Conservation (phyloP, 2,797 vertebrate genomes). For the Hybognathus amarus region DNA sequence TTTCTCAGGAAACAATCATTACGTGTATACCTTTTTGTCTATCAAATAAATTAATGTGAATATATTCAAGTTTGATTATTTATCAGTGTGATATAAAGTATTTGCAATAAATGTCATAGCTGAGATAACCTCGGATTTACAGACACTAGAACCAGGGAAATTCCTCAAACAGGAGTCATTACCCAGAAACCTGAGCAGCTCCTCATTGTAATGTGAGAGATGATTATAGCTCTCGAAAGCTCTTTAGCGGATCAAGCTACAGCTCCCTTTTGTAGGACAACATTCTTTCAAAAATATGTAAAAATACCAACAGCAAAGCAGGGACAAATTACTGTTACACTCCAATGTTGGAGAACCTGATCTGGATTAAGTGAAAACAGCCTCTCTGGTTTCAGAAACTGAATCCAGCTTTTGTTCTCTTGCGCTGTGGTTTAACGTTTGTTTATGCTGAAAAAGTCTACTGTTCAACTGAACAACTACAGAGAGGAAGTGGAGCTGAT, state of each 20-base stretch:
- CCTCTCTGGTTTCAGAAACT: conserved; percentile 78
- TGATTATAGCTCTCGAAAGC: conserved; percentile 64
- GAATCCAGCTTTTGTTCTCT: conserved; percentile 72
- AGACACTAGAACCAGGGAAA: conserved; percentile 71
- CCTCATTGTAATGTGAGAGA: conserved; percentile 66
- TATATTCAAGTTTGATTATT: not conserved
- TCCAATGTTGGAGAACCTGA: conserved; percentile 59
- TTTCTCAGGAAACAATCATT: not conserved
- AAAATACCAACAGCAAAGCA: conserved; percentile 69
- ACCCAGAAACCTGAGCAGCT: conserved; percentile 68
- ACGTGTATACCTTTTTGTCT: not conserved
- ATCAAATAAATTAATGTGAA: not conserved
- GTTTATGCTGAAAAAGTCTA: conserved; percentile 59
- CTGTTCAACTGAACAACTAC: conserved; percentile 5
- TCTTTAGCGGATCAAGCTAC: conserved; percentile 69
- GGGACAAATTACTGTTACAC: conserved; percentile 75
- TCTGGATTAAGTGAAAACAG: conserved; percentile 73
- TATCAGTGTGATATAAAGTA: conserved; percentile 8
- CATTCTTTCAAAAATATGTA: conserved; percentile 75
- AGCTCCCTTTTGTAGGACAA: conserved; percentile 67
- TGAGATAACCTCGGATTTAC: conserved; percentile 32
- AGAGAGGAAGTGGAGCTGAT: not conserved
- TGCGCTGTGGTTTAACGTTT: conserved; percentile 64
- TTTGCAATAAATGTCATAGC: conserved; percentile 8
- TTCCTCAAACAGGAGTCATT: conserved; percentile 76